Evolutionary conservation across 2,888 invertebrate species (phyloP), one percentile per base, ranked within the genome.

Genomic region (Luffia ferchaultella): DNA sequence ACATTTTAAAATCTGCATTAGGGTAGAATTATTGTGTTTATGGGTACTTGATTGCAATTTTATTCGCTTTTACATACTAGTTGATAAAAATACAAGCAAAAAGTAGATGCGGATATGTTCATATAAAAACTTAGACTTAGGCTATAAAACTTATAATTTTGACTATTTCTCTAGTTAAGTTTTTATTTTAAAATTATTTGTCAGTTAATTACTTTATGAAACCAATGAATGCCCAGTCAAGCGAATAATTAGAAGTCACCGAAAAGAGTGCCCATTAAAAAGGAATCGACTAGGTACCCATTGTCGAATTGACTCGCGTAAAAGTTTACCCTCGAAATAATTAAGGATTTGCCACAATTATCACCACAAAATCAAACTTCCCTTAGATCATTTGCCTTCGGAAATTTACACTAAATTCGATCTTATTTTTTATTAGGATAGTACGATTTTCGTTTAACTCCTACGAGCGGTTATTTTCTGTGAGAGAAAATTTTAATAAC

Each of bases 271-370:
- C 75, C 79, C 78, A 79, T 82, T 80, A 79, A 77, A 50, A 76
- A 70, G 72, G 74, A 76, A 73, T 72, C 72, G 71, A 77, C 76
- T 74, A 72, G 68, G 16, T 5, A 19, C 7, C 67, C 74, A 73
- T 64, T 70, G 66, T 73, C 71, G 80, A 83, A 82, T 83, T 83
- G 79, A 82, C 82, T 82, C 70, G 58, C 62, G 70, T 64, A 65
- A 77, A 82, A 83, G 82, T 82, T 83, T 82, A 82, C 80, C 82
- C 82, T 76, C 80, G 73, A 83, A 83, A 82, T 82, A 83, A 83
- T 83, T 82, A 82, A 76, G 77, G 82, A 82, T 80, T 77, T 76
- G 67, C 83, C 82, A 73, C 82, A 82, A 82, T 83, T 83, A 82
- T 83, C 79, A 69, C 79, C 76, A 68, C 76, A 73, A 78, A 82